Evolutionary conservation across 2,888 invertebrate species (phyloP).

Genomic region (Andrena bucephala): DNA sequence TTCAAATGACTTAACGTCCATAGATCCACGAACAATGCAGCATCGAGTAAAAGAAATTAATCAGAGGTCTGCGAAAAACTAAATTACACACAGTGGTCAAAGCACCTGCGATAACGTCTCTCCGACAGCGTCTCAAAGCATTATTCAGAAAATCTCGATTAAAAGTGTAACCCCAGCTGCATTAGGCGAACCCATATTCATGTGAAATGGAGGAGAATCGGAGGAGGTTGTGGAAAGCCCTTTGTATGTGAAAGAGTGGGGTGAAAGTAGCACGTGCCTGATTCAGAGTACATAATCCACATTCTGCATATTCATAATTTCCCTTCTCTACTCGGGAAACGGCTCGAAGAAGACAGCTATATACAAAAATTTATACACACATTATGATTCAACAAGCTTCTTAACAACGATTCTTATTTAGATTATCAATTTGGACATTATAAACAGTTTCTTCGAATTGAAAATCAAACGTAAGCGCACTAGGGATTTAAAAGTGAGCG

Average conservation of each 20-base stretch:
- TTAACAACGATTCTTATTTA: not conserved
- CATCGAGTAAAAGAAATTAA: not conserved
- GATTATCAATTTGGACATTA: not conserved
- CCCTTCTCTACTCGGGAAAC: too few species aligned
- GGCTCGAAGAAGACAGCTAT: too few species aligned
- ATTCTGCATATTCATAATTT: conserved; percentile 1
- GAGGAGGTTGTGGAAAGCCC: conserved; percentile 35
- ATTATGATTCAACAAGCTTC: too few species aligned
- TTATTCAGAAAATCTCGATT: conserved; percentile 35
- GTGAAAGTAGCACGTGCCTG: conserved; percentile 20
- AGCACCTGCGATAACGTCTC: not conserved
- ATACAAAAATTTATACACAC: too few species aligned
- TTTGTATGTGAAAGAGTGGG: conserved; percentile 14
- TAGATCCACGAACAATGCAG: not conserved
- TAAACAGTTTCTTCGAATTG: not conserved
- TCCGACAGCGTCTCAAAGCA: not conserved
- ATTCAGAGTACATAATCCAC: not conserved
- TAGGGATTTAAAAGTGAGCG: not conserved
- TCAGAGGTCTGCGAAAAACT: not conserved
- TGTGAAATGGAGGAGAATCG: conserved; percentile 26
- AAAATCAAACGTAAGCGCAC: not conserved
- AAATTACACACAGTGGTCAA: not conserved
- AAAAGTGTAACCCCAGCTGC: conserved; percentile 35
- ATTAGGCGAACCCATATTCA: conserved; percentile 44
- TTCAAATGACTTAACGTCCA: not conserved